Conservation (phyloP, 2,113 vertebrate genomes). For the Silurus glanis region DNA sequence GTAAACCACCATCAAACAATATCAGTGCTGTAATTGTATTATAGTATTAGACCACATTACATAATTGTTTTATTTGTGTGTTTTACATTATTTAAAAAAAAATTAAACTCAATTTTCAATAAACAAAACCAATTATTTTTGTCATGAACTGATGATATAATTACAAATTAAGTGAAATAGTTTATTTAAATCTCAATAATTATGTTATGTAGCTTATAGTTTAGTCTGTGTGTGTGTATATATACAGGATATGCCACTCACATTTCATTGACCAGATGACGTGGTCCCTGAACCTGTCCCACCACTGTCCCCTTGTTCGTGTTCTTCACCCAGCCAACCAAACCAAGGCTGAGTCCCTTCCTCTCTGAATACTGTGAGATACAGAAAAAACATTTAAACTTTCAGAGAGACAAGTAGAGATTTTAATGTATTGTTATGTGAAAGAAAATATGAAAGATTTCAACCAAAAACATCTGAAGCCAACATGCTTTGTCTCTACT, state of each 20-base stretch:
- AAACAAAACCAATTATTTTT: too few relatives aligned
- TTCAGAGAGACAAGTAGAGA: background rate
- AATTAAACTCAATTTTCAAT: too few relatives aligned
- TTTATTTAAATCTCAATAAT: background rate
- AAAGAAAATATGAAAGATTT: background rate
- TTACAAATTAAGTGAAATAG: background rate
- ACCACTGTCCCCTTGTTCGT: conserved; percentile 82
- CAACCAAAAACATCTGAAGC: background rate
- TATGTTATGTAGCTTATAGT: too few relatives aligned
- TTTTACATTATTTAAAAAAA: too few relatives aligned
- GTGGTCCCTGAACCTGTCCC: conserved; percentile 87
- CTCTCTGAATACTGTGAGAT: conserved; percentile 82
- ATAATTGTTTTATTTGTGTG: too few relatives aligned
- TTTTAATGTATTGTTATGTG: background rate
- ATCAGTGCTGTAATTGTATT: background rate
- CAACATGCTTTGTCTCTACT: too few relatives aligned
- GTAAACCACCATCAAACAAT: too few relatives aligned
- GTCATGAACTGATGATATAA: background rate
- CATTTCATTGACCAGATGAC: conserved; percentile 82
- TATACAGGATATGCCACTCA: conserved; percentile 69
- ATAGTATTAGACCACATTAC: background rate
- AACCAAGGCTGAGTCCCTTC: conserved; percentile 81
- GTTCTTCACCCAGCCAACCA: conserved; percentile 94
- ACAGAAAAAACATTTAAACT: background rate
- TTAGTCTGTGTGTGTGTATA: background rate